Evolutionary conservation across 2,113 vertebrate species (phyloP).

Genomic region (Arenaria interpres): DNA sequence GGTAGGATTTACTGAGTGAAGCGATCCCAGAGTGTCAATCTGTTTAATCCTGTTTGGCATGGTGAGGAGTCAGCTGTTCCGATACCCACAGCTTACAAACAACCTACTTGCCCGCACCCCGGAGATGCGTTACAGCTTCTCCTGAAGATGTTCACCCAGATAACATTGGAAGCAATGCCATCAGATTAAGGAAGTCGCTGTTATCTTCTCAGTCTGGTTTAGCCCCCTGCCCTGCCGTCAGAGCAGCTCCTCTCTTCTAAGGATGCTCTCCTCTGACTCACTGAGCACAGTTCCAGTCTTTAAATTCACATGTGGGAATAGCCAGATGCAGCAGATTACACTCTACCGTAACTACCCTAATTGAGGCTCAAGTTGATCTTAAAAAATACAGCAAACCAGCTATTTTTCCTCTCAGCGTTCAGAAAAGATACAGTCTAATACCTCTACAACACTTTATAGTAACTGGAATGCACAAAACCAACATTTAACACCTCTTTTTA

Average conservation of each 20-base stretch:
- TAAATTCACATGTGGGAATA: slow-evolving; percentile 83
- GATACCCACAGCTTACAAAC: not conserved
- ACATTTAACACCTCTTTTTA: not conserved
- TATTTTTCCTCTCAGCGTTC: slow-evolving; percentile 6
- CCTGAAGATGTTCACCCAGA: not conserved
- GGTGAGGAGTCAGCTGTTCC: not conserved
- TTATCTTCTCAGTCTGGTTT: not conserved
- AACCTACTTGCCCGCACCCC: not conserved
- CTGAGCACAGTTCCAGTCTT: slow-evolving; percentile 76
- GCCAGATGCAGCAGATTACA: slow-evolving; percentile 78
- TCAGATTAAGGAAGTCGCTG: not conserved
- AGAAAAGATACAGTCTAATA: not conserved
- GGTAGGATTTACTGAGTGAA: slow-evolving; percentile 79
- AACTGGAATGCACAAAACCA: not conserved
- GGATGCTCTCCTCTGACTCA: slow-evolving; percentile 68
- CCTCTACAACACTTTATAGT: not conserved
- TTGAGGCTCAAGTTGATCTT: slow-evolving; percentile 79
- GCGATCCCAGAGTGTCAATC: slow-evolving; percentile 77
- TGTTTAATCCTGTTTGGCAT: slow-evolving; percentile 88
- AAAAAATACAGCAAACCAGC: slow-evolving; percentile 23
- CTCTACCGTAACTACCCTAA: slow-evolving; percentile 87
- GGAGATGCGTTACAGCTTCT: not conserved
- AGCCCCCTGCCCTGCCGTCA: slow-evolving; percentile 41
- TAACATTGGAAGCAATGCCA: not conserved
- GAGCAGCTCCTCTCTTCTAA: slow-evolving; percentile 35